Evolutionary conservation across 2,113 vertebrate genomes (phyloP).

Genomic region (Opisthocomus hoazin): DNA sequence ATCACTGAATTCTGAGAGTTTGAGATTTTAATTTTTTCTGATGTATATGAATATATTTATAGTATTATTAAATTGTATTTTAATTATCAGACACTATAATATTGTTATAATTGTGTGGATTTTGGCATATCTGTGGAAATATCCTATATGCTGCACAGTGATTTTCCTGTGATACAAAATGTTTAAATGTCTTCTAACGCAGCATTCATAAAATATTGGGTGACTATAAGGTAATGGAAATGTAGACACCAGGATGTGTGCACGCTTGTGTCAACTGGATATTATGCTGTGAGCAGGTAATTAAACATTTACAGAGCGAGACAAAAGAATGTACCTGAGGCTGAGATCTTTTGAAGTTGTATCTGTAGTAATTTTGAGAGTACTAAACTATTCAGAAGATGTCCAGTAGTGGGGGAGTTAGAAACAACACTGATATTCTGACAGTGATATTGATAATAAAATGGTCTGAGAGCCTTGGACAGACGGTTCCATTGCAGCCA

Average conservation of each 20-base stretch:
- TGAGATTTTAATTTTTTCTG: background rate
- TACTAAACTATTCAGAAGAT: background rate
- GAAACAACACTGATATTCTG: background rate
- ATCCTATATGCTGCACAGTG: background rate
- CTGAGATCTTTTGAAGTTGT: background rate
- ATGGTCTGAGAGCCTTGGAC: background rate
- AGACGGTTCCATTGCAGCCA: background rate
- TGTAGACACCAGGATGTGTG: background rate
- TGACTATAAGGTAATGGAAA: background rate
- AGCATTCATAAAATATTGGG: background rate
- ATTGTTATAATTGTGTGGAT: background rate
- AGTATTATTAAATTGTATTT: background rate
- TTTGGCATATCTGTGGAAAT: background rate
- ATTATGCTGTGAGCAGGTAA: background rate
- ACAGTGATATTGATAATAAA: background rate
- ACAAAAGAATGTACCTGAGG: background rate
- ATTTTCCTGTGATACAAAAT: background rate
- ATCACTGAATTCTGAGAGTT: background rate
- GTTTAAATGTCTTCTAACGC: background rate
- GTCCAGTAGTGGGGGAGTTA: background rate
- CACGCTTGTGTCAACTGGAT: background rate
- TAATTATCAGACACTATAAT: background rate
- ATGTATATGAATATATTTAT: background rate
- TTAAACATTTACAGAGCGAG: constrained; percentile 18
- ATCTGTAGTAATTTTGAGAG: background rate